phyloP scores from a whole-genome alignment of 2,888 invertebrate genomes.

The Sclerodermus sp. region DNA sequence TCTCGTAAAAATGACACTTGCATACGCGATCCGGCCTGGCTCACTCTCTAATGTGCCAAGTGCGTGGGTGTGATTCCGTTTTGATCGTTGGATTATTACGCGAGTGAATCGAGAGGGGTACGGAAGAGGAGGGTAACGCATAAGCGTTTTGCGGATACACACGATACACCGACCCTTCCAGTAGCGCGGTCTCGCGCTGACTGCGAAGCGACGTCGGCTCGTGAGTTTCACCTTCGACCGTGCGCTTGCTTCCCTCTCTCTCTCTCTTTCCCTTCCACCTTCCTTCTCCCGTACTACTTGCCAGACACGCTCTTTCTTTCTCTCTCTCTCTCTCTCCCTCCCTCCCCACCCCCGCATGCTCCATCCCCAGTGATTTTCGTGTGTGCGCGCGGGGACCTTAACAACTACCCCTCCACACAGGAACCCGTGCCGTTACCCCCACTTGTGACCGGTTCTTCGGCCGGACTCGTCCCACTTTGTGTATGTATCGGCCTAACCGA shows the following conservation, averaged over 20 bases:
- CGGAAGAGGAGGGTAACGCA: too few species aligned
- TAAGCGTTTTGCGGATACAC: conserved; percentile 15
- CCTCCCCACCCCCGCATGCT: conserved; percentile 28
- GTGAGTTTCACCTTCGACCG: conserved; percentile 40
- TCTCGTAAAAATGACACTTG: too few species aligned
- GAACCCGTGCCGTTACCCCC: conserved; percentile 30
- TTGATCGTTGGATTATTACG: too few species aligned
- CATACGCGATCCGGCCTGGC: too few species aligned
- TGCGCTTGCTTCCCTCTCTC: conserved; percentile 13
- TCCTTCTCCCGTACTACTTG: conserved; percentile 12
- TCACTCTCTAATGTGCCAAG: too few species aligned
- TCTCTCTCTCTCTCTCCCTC: conserved; percentile 25
- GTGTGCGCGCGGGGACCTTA: conserved; percentile 26
- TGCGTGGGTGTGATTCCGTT: too few species aligned
- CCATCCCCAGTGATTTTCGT: conserved; percentile 30
- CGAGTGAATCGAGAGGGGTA: too few species aligned
- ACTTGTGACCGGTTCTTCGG: conserved; percentile 17
- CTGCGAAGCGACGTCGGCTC: conserved; percentile 43
- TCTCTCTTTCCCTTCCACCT: conserved; percentile 16
- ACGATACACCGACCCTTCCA: conserved; percentile 39
- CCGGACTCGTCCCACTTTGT: conserved; percentile 29
- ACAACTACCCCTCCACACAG: conserved; percentile 9
- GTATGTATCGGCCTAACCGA: conserved; percentile 25
- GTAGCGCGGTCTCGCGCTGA: conserved; percentile 57
- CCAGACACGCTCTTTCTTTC: too few species aligned